phyloP scores from a whole-genome alignment of 1,140 invertebrate species.

The Chelonus insularis region DNA sequence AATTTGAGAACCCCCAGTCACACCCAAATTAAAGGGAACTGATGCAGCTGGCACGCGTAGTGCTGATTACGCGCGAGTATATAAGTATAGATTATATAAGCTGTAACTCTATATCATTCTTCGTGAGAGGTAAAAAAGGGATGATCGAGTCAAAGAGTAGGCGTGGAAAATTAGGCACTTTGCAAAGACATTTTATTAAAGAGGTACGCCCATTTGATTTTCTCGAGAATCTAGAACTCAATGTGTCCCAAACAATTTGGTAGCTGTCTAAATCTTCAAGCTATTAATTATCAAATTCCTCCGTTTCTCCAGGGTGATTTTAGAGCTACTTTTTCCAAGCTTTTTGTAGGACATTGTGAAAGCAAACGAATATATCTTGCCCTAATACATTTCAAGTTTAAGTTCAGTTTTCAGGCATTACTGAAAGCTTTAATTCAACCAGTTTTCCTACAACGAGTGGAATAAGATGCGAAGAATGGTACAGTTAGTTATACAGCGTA shows the following conservation, averaged over 20 bases:
- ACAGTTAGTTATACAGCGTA: conserved; percentile 41
- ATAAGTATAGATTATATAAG: neutral
- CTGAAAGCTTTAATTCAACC: conserved; percentile 43
- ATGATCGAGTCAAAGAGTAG: neutral
- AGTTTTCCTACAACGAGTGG: conserved; percentile 28
- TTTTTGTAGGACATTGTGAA: too few relatives aligned
- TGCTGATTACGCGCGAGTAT: conserved; percentile 28
- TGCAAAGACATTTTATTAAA: neutral
- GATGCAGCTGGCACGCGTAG: conserved; percentile 44
- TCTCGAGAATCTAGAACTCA: neutral
- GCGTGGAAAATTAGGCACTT: conserved; percentile 4
- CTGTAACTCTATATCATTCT: neutral
- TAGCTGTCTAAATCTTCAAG: conserved; percentile 18
- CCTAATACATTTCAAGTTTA: conserved; percentile 46
- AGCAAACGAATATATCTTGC: too few relatives aligned
- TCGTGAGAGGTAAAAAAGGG: neutral
- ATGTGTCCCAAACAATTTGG: conserved; percentile 28
- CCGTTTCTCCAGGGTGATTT: too few relatives aligned
- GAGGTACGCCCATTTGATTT: conserved; percentile 18
- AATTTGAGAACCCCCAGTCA: conserved; percentile 23
- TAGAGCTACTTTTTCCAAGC: too few relatives aligned
- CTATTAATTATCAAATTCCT: conserved; percentile 37
- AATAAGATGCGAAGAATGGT: conserved; percentile 40
- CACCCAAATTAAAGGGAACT: conserved; percentile 30
- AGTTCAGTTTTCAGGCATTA: conserved; percentile 15